A percentile compares a stretch with the other conserved stretches of the same genome.
These are phyloP conservation scores for Fistularia commersonii DNA, from an alignment of 2,797 vertebrate genomes.

Conservation along the genomic window DNA sequence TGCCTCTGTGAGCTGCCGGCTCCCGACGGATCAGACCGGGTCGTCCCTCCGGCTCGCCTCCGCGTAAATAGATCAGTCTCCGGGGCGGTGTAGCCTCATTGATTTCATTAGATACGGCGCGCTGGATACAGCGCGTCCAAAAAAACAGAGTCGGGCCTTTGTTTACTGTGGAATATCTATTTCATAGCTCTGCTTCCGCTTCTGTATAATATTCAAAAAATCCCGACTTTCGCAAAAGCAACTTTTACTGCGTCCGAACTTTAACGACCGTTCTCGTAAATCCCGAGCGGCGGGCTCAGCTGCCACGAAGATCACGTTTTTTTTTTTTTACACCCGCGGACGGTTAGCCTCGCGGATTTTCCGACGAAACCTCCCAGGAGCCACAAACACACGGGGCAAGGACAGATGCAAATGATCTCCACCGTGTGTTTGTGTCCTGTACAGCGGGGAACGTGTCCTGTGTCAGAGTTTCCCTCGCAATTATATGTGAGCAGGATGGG, in stretches of 20 bases:
- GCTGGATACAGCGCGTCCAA: no score
- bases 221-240: constrained; percentile 2
- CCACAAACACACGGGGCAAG: no score
- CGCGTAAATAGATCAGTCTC: constrained; percentile 24
- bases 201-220: background rate
- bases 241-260: constrained; percentile 44
- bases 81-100: background rate
- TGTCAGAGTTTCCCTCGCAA: constrained; percentile 39
- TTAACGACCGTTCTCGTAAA: constrained; percentile 55
- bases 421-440: constrained; percentile 17
- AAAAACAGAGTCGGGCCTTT: background rate
- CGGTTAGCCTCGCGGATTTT: constrained; percentile 57
- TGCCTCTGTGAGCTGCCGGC: constrained; percentile 22
- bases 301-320: constrained; percentile 35
- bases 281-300: constrained; percentile 24
- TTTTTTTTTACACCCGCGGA: constrained; percentile 40
- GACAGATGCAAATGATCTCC: no score
- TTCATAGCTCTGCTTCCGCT: background rate
- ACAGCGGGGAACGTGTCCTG: constrained; percentile 6
- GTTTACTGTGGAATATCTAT: no score
- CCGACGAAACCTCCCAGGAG: constrained; percentile 48
- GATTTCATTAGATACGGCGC: constrained; percentile 2
- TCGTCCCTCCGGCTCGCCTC: constrained; percentile 40
- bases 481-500: constrained; percentile 15
- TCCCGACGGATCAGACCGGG: constrained; percentile 22